Base-by-base conservation (phyloP, 2,797 vertebrate genomes). In the Sebastes nivosus region DNA sequence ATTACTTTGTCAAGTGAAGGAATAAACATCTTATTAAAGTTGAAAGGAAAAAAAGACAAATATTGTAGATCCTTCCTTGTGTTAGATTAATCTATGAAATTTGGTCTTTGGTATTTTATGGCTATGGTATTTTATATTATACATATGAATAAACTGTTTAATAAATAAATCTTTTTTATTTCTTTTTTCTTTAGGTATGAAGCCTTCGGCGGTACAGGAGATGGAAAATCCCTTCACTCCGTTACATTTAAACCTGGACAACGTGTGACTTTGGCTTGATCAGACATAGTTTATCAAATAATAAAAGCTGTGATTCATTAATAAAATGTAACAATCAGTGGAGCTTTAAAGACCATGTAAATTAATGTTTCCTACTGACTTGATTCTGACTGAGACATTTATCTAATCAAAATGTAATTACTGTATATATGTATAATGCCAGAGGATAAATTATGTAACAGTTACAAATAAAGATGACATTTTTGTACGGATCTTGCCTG, bases 201-300 rank as follows among this genome's bases (percentile, higher is more conserved):
- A 87, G 93, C 88, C 46, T 99, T 99, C 90, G 94, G 94, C 18
- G 94, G 95, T 86, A 94, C 91, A 64, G 96, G 92, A 87, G 96
- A 95, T 52, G 93, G 94, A 71, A 97, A 94, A 89, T 90, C 87
- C 84, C 93, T 89, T 83, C 92, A 80, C 69, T 80, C 90, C 2
- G 54, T 92, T 87, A 72, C 87, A 1, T 94, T 97, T 72, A 96
- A 92, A 93, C 94, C 97, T 76, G 97, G 97, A 89, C 97, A 98
- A 69, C 97, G 96, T 94, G 97, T 99, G 1, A 99, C 98, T 64
- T 92, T 99, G 87, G 98, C 98, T 11, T 99, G 94, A 93, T 46
- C 12, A 50, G 16, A 77, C 57, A 46, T 42, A n/a, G 3, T 59
- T 27, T 36, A 14, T 34, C 32, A 20, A 18, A 20, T 50, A 20